Base-by-base conservation (phyloP, 2,797 vertebrate species). In the Trichosurus vulpecula region DNA sequence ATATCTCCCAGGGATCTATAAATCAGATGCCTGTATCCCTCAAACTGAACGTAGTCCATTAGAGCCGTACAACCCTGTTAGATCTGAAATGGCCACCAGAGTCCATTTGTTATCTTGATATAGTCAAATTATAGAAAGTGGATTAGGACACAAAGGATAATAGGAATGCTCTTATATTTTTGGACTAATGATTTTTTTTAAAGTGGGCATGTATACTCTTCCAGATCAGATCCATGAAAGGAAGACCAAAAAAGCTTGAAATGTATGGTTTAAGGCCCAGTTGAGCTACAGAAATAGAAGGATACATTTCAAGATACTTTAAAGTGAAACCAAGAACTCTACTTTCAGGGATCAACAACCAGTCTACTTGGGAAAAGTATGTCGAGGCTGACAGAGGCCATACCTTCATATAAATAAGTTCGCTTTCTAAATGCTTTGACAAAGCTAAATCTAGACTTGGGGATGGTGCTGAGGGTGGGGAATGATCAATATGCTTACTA, bases 1-100 rank as follows among this genome's bases (percentile, higher is more conserved):
- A 94, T 92, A 89, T 92, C 91, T 54, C 93, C 91, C 31, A n/a
- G 94, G 94, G 94, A 96, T 41, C 91, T 90, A 61, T 91, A 96
- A 95, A 90, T 81, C 11, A 93, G 91, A 41, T 94, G 91, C 52
- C 94, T 29, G 2, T 52, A 51, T 90, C 74, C 58, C 16, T 94
- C 91, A 91, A 89, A 41, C 52, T 61, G 22, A 13, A 87, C 91
- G 95, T 89, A 94, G 41, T 55, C 97, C 52, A 56, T 91, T 55
- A 93, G 61, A 66, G 51, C 47, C 53, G 91, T 55, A 9, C 87
- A 94, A 92, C 41, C 27, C 51, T 91, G 29, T 9, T 56, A 91
- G 93, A 94, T 58, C 52, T 90, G 90, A 94, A 94, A 61, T 29
- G 52, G 94, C 54, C 92, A 51, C 41, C 91, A 91, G 93, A 87